Conservation (phyloP, 2,113 vertebrate genomes). For the Micronycteris hirsuta region DNA sequence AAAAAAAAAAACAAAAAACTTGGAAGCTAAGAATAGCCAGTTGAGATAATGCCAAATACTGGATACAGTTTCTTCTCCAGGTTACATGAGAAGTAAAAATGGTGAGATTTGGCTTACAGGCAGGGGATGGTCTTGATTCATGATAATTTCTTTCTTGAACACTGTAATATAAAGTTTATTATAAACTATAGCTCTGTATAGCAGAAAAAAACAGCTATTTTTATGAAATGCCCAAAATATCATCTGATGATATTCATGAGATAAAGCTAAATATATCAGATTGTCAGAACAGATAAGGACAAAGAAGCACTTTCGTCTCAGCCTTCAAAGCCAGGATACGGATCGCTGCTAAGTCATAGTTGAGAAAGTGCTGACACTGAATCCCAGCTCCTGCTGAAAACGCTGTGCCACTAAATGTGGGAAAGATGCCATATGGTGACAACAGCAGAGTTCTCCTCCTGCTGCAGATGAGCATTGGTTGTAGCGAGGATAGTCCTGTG, state of each 20-base stretch:
- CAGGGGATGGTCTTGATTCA: background rate
- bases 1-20: background rate
- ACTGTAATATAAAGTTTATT: slow-evolving; percentile 59
- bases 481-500: background rate
- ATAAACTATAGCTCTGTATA: slow-evolving; percentile 48
- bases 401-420: background rate
- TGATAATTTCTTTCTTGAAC: slow-evolving; percentile 50
- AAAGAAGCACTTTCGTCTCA: slow-evolving; percentile 36
- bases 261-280: slow-evolving; percentile 71
- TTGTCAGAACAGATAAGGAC: slow-evolving; percentile 54
- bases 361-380: slow-evolving; percentile 5
- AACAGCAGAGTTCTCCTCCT: background rate
- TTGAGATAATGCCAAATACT: background rate
- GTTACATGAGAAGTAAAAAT: slow-evolving; percentile 29
- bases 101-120: background rate
- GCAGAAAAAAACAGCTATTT: slow-evolving; percentile 68
- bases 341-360: slow-evolving; percentile 27
- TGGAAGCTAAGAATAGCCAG: slow-evolving; percentile 19
- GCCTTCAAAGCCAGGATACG: slow-evolving; percentile 47
- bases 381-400: background rate
- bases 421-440: background rate
- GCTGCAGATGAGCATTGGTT: background rate
- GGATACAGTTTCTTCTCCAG: background rate
- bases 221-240: slow-evolving; percentile 60
- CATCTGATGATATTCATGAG: slow-evolving; percentile 62